Evolutionary conservation across 2,113 vertebrate species (phyloP), one percentile per base, ranked within the genome.

Genomic region (Dipodomys merriami): DNA sequence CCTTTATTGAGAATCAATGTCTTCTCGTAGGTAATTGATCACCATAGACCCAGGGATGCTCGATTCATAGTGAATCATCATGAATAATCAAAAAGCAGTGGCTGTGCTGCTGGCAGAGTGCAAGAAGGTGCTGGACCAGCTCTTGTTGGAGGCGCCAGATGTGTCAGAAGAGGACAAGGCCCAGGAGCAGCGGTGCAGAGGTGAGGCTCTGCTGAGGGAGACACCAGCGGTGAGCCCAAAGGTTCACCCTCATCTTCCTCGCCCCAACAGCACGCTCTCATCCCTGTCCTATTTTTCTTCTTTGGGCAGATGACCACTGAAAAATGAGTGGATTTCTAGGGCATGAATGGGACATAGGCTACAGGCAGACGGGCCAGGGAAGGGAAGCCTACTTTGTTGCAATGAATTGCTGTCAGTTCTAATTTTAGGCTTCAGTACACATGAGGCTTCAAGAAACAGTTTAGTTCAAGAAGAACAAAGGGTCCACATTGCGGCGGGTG

Each of bases 401-500:
- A 96, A 87, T 98, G 98, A 98, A 98, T 98, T 98, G 98, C 98
- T 98, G 98, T 98, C 98, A 98, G 98, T 98, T 98, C 97, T 97
- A 96, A 98, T 98, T 98, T 98, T 97, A 98, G 97, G 98, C 98
- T 98, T 98, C 98, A 98, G 96, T 98, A 98, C 97, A 98, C 98
- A 98, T 94, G 97, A 97, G 97, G 97, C 98, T 96, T 94, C 96
- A 94, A 98, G 97, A 98, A 97, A 97, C 98, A 97, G 98, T 98
- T 98, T 93, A 97, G 97, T 97, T 98, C 96, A 96, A 84, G 94
- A 95, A 96, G 97, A 97, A 98, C 98, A 98, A 98, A 98, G 96
- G 96, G 95, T 90, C 94, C 94, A 97, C 97, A 97, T 97, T 98
- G 39, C 39, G 98, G 97, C 97, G 92, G 97, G 97, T 97, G 97